These are phyloP conservation scores for Syngnathus acus DNA, from an alignment of 2,797 vertebrate species.

Conservation along the genomic window DNA sequence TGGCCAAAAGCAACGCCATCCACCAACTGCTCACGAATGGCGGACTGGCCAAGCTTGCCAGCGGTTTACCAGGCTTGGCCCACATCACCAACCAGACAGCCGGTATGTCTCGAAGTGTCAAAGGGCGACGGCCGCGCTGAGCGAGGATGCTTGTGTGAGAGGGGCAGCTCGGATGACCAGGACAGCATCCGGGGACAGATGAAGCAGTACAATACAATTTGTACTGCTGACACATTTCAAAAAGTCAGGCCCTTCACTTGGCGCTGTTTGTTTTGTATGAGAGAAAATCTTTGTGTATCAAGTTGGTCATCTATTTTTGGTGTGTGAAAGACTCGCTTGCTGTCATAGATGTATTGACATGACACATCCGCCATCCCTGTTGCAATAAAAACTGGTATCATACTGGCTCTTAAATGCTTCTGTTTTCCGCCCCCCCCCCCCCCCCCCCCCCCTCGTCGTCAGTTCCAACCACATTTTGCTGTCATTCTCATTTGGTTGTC, in stretches of 20 bases:
- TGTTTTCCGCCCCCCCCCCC: constrained; percentile 19
- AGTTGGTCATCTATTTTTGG: constrained; percentile 2
- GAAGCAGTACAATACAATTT: not conserved
- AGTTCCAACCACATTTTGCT: constrained; percentile 14
- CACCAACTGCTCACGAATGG: constrained; percentile 93
- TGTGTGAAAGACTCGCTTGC: constrained; percentile 19
- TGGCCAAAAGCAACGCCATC: constrained; percentile 87
- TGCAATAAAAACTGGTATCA: constrained; percentile 64
- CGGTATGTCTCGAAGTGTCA: constrained; percentile 78
- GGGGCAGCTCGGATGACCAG: constrained; percentile 19
- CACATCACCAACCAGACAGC: constrained; percentile 87
- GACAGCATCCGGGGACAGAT: constrained; percentile 11
- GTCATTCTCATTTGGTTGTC: not conserved
- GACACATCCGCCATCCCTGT: constrained; percentile 35
- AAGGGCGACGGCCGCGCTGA: constrained; percentile 60
- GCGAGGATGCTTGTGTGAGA: constrained; percentile 20
- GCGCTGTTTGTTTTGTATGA: constrained; percentile 11
- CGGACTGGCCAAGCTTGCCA: constrained; percentile 88
- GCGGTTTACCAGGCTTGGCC: constrained; percentile 87
- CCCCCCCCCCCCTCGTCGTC: constrained; percentile 20
- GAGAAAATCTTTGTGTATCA: constrained; percentile 12
- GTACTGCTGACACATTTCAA: not conserved
- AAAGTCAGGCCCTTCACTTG: not conserved
- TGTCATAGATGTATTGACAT: constrained; percentile 32
- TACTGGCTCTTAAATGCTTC: constrained; percentile 40